Percentiles rank a stretch among this genome's conserved stretches.
These are phyloP conservation scores for Heliconius hermathena DNA, from an alignment of 1,140 invertebrate species.

Conservation along the genomic window DNA sequence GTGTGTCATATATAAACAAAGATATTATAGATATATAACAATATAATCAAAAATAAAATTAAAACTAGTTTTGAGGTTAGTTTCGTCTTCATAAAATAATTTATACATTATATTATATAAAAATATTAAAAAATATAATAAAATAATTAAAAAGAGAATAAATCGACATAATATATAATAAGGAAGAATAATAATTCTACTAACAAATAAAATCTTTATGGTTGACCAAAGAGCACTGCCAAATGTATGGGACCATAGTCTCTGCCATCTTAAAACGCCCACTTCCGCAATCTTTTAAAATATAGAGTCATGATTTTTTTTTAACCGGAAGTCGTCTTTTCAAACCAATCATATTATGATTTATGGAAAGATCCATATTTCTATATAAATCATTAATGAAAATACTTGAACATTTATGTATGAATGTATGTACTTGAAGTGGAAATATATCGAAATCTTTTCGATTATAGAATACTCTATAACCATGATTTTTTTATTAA, in stretches of 20 bases:
- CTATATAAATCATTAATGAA: background rate
- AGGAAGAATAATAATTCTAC: background rate
- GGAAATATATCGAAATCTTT: background rate
- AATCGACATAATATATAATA: background rate
- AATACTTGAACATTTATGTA: background rate
- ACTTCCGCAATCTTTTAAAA: constrained; percentile 12
- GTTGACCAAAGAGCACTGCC: background rate
- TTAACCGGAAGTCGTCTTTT: constrained; percentile 12
- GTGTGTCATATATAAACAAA: no score
- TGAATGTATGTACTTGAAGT: background rate
- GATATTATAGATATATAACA: no score
- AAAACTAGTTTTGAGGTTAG: background rate
- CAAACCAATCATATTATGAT: constrained; percentile 13
- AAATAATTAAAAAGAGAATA: background rate
- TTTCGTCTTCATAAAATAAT: background rate
- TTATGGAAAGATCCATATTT: constrained; percentile 8
- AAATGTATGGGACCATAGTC: constrained; percentile 6
- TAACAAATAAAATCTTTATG: background rate
- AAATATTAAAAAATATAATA: background rate
- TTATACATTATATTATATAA: background rate
- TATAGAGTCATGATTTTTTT: constrained; percentile 9
- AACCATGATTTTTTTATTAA: no score
- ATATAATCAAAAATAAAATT: no score
- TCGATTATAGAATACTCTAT: no score
- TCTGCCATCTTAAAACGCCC: constrained; percentile 1